phyloP scores from a whole-genome alignment of 2,113 vertebrate genomes.

The Atherinomorus stipes region DNA sequence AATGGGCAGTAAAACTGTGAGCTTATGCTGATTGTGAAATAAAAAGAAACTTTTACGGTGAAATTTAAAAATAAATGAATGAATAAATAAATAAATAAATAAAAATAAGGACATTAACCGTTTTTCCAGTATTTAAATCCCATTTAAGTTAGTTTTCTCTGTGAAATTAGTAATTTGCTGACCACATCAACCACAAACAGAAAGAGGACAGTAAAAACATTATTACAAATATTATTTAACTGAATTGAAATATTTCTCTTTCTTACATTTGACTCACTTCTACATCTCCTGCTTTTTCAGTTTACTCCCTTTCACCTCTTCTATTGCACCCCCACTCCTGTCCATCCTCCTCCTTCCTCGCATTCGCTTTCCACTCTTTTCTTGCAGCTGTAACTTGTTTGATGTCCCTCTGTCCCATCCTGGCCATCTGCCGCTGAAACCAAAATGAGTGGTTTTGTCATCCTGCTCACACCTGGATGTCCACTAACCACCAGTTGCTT shows the following conservation, averaged over 20 bases:
- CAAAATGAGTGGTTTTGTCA: slow-evolving; percentile 70
- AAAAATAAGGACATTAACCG: no score
- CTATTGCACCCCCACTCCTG: background rate
- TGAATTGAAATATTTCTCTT: background rate
- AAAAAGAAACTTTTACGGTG: background rate
- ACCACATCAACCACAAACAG: slow-evolving; percentile 14
- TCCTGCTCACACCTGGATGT: slow-evolving; percentile 69
- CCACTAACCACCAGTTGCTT: slow-evolving; percentile 66
- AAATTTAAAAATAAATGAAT: no score
- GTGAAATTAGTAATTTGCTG: background rate
- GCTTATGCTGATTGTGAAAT: slow-evolving; percentile 39
- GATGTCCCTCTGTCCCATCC: slow-evolving; percentile 58
- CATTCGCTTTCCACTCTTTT: slow-evolving; percentile 6
- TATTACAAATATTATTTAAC: slow-evolving; percentile 5
- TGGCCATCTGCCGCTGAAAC: slow-evolving; percentile 64
- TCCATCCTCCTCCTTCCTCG: slow-evolving; percentile 27
- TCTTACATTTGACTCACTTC: background rate
- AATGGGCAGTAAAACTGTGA: slow-evolving; percentile 39
- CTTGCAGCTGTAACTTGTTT: slow-evolving; percentile 66
- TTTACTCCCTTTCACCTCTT: background rate
- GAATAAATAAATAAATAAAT: no score
- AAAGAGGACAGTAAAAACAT: slow-evolving; percentile 19
- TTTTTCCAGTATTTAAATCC: slow-evolving; percentile 15
- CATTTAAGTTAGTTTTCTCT: slow-evolving; percentile 12
- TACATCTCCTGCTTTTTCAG: background rate